These are phyloP conservation scores for Bactericera cockerelli DNA, from an alignment of 1,140 invertebrate genomes.

Conservation along the genomic window DNA sequence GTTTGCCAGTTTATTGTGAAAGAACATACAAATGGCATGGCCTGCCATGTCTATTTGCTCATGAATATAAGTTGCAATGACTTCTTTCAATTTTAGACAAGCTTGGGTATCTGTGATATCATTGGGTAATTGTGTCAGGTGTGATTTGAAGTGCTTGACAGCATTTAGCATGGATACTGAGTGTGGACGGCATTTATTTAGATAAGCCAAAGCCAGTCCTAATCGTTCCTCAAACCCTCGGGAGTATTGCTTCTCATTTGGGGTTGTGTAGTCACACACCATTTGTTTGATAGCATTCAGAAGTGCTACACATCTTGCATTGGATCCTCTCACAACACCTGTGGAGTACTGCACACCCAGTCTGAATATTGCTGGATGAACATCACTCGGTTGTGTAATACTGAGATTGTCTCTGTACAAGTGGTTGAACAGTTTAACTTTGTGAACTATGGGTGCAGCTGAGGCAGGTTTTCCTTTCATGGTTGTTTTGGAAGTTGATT, in stretches of 20 bases:
- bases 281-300: slow-evolving; percentile 57
- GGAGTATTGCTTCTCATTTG: slow-evolving; percentile 62
- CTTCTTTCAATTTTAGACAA: slow-evolving; percentile 46
- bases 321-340: slow-evolving; percentile 59
- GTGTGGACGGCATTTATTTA: slow-evolving; percentile 60
- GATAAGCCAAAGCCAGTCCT: slow-evolving; percentile 47
- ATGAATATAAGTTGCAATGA: slow-evolving; percentile 63
- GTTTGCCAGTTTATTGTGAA: slow-evolving; percentile 63
- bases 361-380: slow-evolving; percentile 49
- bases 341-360: slow-evolving; percentile 68
- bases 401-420: slow-evolving; percentile 33
- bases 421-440: slow-evolving; percentile 54
- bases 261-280: slow-evolving; percentile 56
- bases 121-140: slow-evolving; percentile 36
- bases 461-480: no score
- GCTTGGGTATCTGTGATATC: slow-evolving; percentile 50
- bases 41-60: slow-evolving; percentile 74
- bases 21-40: slow-evolving; percentile 60
- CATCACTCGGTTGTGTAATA: slow-evolving; percentile 16
- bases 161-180: slow-evolving; percentile 86
- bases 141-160: slow-evolving; percentile 55
- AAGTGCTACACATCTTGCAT: slow-evolving; percentile 71
- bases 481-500: no score
- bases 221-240: slow-evolving; percentile 58
- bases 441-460: slow-evolving; percentile 26